Percentiles rank a stretch among this genome's conserved stretches.
Conservation (phyloP, 1,140 invertebrate genomes). For the Pachyrhynchus sulphureomaculatus region DNA sequence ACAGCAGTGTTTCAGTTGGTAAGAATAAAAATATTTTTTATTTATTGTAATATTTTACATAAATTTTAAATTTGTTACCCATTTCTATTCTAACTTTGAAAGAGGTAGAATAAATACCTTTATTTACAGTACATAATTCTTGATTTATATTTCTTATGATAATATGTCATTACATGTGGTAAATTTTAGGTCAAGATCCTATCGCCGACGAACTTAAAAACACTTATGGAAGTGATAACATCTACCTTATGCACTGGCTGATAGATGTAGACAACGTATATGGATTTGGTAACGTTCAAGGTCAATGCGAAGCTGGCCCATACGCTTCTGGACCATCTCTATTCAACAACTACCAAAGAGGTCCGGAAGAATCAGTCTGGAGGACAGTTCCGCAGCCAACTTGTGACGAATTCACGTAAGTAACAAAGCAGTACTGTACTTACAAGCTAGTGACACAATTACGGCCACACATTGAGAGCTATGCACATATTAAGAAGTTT, state of each 20-base stretch:
- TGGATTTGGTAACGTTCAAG: conserved; percentile 30
- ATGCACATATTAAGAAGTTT: no score
- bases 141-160: no score
- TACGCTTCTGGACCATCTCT: conserved; percentile 17
- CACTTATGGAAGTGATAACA: conserved; percentile 20
- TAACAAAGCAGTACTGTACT: no score
- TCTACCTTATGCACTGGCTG: conserved; percentile 31
- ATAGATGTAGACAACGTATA: conserved; percentile 34
- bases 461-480: no score
- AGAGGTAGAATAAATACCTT: no score
- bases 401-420: conserved; percentile 30
- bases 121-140: no score
- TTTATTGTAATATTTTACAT: no score
- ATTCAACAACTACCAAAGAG: conserved; percentile 36
- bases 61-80: no score
- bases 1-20: conserved; percentile 23
- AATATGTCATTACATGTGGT: no score
- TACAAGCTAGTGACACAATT: no score
- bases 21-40: conserved; percentile 2
- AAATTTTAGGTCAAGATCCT: conserved; percentile 25
- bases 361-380: conserved; percentile 34
- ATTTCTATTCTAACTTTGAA: no score
- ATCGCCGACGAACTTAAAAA: conserved; percentile 20
- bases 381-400: conserved; percentile 33
- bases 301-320: conserved; percentile 31